Percentiles rank a stretch among this genome's conserved stretches.
Evolutionary conservation across 2,113 vertebrate species (phyloP).

Genomic region (Cnemophilus loriae): DNA sequence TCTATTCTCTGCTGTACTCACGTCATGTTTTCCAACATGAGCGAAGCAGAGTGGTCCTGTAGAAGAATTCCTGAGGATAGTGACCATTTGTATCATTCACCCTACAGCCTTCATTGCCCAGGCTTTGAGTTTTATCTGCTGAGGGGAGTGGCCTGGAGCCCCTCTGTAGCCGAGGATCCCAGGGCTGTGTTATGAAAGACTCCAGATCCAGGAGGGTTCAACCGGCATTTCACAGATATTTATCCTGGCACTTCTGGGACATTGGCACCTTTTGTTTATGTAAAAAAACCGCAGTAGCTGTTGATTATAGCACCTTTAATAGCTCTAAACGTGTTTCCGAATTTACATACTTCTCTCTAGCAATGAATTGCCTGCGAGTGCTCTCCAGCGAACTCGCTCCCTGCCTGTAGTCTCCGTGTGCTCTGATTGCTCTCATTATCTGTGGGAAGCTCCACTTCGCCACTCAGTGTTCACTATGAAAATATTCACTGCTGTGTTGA

Average conservation of each 20-base stretch:
- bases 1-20: background rate
- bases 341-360: background rate
- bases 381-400: background rate
- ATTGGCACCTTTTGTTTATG: background rate
- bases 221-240: background rate
- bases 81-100: background rate
- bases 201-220: background rate
- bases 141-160: background rate
- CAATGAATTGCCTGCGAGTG: background rate
- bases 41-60: background rate
- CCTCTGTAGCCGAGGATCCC: background rate
- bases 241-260: background rate
- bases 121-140: background rate
- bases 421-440: background rate
- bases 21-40: background rate
- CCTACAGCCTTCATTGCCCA: background rate
- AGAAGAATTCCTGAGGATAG: background rate
- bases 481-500: background rate
- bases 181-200: background rate
- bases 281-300: fast-evolving
- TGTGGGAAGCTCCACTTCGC: constrained; percentile 9
- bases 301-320: background rate
- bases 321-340: background rate
- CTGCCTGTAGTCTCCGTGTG: background rate
- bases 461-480: background rate